A percentile compares a stretch with the other conserved stretches of the same genome.
These are phyloP conservation scores for Drosophila hamatofila DNA, from an alignment of 2,888 invertebrate species.

Conservation along the genomic window DNA sequence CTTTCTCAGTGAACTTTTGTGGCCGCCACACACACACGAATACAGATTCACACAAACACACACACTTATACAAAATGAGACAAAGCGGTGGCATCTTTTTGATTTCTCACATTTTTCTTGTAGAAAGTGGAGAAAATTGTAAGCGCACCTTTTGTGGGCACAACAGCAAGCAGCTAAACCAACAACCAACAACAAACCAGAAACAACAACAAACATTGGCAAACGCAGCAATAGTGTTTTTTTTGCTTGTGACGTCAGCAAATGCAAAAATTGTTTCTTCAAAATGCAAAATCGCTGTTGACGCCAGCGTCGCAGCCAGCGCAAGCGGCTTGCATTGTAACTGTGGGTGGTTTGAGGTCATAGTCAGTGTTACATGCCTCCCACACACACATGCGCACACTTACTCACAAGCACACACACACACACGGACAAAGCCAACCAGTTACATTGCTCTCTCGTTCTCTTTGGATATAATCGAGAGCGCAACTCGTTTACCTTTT, in stretches of 20 bases:
- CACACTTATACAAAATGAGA: constrained; percentile 7
- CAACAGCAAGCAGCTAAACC: constrained; percentile 49
- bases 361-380: constrained; percentile 69
- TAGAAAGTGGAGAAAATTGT: constrained; percentile 77
- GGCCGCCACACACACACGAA: constrained; percentile 47
- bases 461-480: constrained; percentile 50
- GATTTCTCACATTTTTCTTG: constrained; percentile 80
- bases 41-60: constrained; percentile 17
- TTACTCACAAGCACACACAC: constrained; percentile 17
- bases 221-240: constrained; percentile 29
- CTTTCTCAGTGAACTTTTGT: constrained; percentile 76
- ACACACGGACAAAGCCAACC: constrained; percentile 9
- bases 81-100: constrained; percentile 71
- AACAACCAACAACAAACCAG: constrained; percentile 34
- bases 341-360: constrained; percentile 76
- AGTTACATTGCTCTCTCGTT: constrained; percentile 48
- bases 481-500: constrained; percentile 78
- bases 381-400: constrained; percentile 33
- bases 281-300: constrained; percentile 58
- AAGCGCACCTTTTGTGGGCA: constrained; percentile 75
- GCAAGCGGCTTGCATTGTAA: constrained; percentile 35
- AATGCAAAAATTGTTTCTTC: constrained; percentile 51
- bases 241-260: constrained; percentile 54
- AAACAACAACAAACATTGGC: constrained; percentile 26
- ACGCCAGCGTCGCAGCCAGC: constrained; percentile 23